Conservation (phyloP, 2,113 vertebrate genomes). For the Pygoscelis antarcticus region DNA sequence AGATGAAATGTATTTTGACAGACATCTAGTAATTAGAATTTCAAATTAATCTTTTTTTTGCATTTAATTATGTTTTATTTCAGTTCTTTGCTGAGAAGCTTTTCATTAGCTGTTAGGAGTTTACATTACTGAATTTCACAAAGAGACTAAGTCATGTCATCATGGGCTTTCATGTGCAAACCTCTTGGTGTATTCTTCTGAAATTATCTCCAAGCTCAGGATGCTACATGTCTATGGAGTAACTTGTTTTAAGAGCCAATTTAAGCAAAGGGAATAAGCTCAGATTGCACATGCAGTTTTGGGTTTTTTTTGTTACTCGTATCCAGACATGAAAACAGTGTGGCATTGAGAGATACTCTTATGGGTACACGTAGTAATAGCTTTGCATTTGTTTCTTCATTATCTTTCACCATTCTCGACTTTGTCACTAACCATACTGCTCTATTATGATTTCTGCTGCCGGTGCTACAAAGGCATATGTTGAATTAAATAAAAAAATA, state of each 20-base stretch:
- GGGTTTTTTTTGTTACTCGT: too few species aligned
- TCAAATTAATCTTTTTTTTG: background rate
- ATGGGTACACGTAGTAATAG: too few species aligned
- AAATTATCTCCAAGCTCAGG: slow-evolving; percentile 43
- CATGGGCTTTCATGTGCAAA: background rate
- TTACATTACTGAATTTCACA: background rate
- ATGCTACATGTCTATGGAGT: background rate
- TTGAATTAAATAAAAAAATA: background rate
- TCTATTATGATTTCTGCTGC: background rate
- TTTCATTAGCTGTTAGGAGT: slow-evolving; percentile 3
- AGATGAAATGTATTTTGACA: slow-evolving; percentile 61
- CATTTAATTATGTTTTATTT: slow-evolving; percentile 50
- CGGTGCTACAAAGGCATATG: background rate
- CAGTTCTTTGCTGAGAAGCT: background rate
- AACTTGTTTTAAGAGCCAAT: background rate
- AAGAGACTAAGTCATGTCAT: background rate
- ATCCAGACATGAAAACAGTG: too few species aligned
- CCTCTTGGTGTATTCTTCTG: slow-evolving; percentile 11
- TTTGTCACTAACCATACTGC: background rate
- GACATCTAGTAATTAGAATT: slow-evolving; percentile 62
- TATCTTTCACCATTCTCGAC: too few species aligned
- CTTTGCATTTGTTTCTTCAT: too few species aligned
- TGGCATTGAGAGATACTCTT: too few species aligned
- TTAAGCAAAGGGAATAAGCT: background rate
- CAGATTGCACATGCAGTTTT: background rate